Conservation (phyloP, 2,888 invertebrate genomes). For the Hirtodrosophila confusa region DNA sequence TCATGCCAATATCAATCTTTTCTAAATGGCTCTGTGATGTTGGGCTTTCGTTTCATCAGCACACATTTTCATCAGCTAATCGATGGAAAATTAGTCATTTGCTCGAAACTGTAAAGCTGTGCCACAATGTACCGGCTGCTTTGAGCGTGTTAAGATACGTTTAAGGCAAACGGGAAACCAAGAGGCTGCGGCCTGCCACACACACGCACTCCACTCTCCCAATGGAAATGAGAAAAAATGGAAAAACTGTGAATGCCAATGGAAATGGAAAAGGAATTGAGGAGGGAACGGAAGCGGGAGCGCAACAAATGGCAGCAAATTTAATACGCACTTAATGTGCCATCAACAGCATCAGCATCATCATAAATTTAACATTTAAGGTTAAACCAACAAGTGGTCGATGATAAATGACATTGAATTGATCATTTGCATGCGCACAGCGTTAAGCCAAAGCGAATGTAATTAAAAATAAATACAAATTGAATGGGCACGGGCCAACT, state of each 20-base stretch:
- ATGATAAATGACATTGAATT: constrained; percentile 9
- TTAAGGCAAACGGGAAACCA: constrained; percentile 9
- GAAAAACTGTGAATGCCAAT: no score
- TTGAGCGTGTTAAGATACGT: neutral
- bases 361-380: neutral
- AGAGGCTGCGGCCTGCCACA: constrained; percentile 9
- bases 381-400: constrained; percentile 37
- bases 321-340: constrained; percentile 30
- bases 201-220: constrained; percentile 2
- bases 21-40: no score
- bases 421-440: constrained; percentile 18
- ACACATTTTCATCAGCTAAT: no score
- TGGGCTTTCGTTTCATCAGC: no score
- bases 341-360: constrained; percentile 7
- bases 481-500: constrained; percentile 27
- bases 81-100: no score
- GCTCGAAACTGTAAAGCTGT: neutral
- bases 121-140: constrained; percentile 10
- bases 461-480: constrained; percentile 28
- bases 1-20: no score
- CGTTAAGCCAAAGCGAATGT: constrained; percentile 34
- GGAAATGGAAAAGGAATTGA: constrained; percentile 2
- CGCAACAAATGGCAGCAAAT: constrained; percentile 18
- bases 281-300: neutral
- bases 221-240: no score